Evolutionary conservation across 1,140 invertebrate genomes (phyloP).

Genomic region (Potamilus streckersoni): DNA sequence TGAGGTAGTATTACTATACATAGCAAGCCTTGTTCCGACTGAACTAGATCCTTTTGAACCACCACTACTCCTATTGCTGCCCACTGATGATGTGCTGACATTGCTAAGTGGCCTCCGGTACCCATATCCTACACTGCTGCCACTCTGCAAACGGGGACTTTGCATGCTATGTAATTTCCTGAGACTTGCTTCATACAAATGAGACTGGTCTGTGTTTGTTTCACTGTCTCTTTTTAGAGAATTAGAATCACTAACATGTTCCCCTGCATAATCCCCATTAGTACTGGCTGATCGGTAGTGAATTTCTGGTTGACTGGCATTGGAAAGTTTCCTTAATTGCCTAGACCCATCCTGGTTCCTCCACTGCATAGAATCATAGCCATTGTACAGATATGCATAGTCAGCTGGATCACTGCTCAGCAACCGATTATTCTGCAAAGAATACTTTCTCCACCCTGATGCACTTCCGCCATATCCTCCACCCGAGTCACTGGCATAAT

Average conservation of each 20-base stretch:
- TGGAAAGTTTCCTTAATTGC: slow-evolving; percentile 57
- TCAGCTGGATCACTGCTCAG: slow-evolving; percentile 59
- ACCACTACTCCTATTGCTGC: slow-evolving; percentile 51
- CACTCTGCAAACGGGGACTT: slow-evolving; percentile 28
- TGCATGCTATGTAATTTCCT: slow-evolving; percentile 46
- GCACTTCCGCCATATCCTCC: slow-evolving; percentile 28
- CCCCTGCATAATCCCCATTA: slow-evolving; percentile 46
- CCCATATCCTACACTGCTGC: slow-evolving; percentile 47
- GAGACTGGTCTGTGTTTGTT: slow-evolving; percentile 64
- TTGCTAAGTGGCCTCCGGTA: slow-evolving; percentile 61
- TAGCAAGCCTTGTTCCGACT: slow-evolving; percentile 53
- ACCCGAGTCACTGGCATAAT: slow-evolving; percentile 53
- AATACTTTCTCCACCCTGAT: slow-evolving; percentile 53
- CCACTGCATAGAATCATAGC: slow-evolving; percentile 40
- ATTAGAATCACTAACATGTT: slow-evolving; percentile 37
- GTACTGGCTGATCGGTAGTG: slow-evolving; percentile 52
- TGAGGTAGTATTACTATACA: slow-evolving; percentile 43
- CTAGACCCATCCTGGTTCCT: slow-evolving; percentile 38
- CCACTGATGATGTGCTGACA: slow-evolving; percentile 55
- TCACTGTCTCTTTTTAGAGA: slow-evolving; percentile 57
- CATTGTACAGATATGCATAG: slow-evolving; percentile 56
- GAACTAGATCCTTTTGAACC: slow-evolving; percentile 36
- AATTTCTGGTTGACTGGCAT: slow-evolving; percentile 56
- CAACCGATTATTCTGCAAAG: slow-evolving; percentile 52
- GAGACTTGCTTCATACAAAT: slow-evolving; percentile 56